A percentile compares a stretch with the other conserved stretches of the same genome.
Evolutionary conservation across 1,140 invertebrate genomes (phyloP).

Genomic region (Gryllus bimaculatus): DNA sequence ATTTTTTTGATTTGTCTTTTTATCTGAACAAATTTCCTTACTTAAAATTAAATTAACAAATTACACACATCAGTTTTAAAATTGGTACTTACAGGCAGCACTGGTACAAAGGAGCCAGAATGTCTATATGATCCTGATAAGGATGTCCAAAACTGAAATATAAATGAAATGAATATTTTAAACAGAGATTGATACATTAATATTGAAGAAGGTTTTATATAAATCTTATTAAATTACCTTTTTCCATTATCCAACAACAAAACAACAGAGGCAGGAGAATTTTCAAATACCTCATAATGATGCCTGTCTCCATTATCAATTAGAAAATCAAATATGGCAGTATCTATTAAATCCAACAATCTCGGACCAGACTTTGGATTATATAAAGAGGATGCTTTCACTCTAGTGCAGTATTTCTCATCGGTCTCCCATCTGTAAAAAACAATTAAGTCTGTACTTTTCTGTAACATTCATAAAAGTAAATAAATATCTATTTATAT

Average conservation of each 20-base stretch:
- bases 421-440: conserved; percentile 63
- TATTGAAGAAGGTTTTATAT: neutral
- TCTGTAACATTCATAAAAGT: neutral
- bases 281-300: conserved; percentile 70
- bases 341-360: conserved; percentile 78
- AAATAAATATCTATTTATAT: neutral
- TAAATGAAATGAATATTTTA: conserved; percentile 15
- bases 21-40: neutral
- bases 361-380: conserved; percentile 38
- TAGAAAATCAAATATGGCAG: conserved; percentile 84
- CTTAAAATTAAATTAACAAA: neutral
- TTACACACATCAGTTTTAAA: neutral
- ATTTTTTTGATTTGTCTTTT: neutral
- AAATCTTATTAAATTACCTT: conserved; percentile 38
- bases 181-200: neutral
- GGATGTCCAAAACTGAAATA: conserved; percentile 69
- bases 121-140: conserved; percentile 68
- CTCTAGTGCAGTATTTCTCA: conserved; percentile 65
- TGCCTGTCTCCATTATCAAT: conserved; percentile 92
- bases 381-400: conserved; percentile 32
- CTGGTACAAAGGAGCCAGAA: conserved; percentile 80
- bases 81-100: conserved; percentile 71
- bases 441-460: conserved; percentile 8
- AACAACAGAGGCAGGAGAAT: conserved; percentile 52
- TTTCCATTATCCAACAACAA: conserved; percentile 90